These are phyloP conservation scores for Cacoxenus indagator DNA, from an alignment of 2,888 invertebrate genomes.

Conservation along the genomic window DNA sequence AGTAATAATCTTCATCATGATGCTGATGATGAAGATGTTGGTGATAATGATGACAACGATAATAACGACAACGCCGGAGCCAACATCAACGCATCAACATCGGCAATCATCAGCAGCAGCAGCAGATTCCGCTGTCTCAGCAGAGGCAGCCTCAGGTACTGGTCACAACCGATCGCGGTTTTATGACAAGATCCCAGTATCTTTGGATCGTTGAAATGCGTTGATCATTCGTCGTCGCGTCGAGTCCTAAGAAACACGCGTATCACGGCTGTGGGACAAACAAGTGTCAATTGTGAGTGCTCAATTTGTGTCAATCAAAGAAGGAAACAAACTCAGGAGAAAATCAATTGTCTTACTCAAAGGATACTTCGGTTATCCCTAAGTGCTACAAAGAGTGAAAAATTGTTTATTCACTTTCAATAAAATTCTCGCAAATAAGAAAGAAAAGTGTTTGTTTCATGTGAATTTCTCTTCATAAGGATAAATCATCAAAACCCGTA, in stretches of 20 bases:
- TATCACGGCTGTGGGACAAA: slow-evolving; percentile 29
- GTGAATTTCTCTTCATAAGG: slow-evolving; percentile 5
- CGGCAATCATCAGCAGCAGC: slow-evolving; percentile 38
- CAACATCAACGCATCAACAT: slow-evolving; percentile 9
- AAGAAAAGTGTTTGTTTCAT: slow-evolving; percentile 2
- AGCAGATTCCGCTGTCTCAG: slow-evolving; percentile 34
- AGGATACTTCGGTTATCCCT: background rate
- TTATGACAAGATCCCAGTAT: slow-evolving; percentile 45
- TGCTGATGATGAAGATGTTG: slow-evolving; percentile 10
- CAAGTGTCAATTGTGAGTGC: slow-evolving; percentile 1
- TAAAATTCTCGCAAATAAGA: background rate
- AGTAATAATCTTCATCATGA: background rate
- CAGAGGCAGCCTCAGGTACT: slow-evolving; percentile 21
- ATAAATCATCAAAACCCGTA: background rate
- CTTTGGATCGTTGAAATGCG: slow-evolving; percentile 52
- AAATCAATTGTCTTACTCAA: background rate
- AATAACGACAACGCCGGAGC: background rate
- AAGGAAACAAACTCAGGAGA: background rate
- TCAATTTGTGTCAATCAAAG: background rate
- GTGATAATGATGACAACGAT: slow-evolving; percentile 12
- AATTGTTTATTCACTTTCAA: background rate
- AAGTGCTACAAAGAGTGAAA: background rate
- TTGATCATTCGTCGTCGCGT: slow-evolving; percentile 51
- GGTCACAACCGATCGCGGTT: slow-evolving; percentile 23
- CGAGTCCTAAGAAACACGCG: slow-evolving; percentile 49